Conservation (phyloP, 2,797 vertebrate genomes). For the Momotus momota region DNA sequence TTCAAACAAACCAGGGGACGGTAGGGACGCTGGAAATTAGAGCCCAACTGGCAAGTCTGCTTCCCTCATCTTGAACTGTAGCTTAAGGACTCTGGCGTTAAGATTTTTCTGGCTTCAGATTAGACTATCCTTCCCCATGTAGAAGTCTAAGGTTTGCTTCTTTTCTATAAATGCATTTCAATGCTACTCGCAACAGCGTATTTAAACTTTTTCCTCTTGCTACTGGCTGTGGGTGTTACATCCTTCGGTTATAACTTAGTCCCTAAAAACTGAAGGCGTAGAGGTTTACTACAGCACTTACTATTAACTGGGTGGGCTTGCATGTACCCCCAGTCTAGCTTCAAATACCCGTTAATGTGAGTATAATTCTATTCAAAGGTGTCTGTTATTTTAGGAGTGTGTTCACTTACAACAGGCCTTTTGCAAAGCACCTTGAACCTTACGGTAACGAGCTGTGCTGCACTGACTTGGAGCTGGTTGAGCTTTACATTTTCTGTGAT, state of each 20-base stretch:
- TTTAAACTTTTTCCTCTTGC: not conserved
- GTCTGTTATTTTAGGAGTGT: not conserved
- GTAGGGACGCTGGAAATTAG: not conserved
- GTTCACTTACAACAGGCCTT: not conserved
- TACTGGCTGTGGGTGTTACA: not conserved
- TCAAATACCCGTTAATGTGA: not conserved
- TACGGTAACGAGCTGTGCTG: not conserved
- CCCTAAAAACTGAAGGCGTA: not conserved
- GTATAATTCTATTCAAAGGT: not conserved
- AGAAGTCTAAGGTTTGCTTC: not conserved
- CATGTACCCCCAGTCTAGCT: not conserved
- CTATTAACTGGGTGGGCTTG: not conserved
- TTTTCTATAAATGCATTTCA: not conserved
- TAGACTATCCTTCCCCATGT: not conserved
- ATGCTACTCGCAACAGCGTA: not conserved
- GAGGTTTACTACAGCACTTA: not conserved
- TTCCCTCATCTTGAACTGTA: accelerated
- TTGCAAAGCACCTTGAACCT: not conserved
- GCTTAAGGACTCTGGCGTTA: not conserved
- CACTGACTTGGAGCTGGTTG: constrained; percentile 4
- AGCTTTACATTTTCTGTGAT: constrained; percentile 29
- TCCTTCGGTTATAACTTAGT: not conserved
- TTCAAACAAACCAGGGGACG: not conserved
- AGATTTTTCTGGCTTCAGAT: not conserved
- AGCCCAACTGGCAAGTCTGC: not conserved